phyloP scores from a whole-genome alignment of 2,888 invertebrate species.

The Copidosoma aretas region DNA sequence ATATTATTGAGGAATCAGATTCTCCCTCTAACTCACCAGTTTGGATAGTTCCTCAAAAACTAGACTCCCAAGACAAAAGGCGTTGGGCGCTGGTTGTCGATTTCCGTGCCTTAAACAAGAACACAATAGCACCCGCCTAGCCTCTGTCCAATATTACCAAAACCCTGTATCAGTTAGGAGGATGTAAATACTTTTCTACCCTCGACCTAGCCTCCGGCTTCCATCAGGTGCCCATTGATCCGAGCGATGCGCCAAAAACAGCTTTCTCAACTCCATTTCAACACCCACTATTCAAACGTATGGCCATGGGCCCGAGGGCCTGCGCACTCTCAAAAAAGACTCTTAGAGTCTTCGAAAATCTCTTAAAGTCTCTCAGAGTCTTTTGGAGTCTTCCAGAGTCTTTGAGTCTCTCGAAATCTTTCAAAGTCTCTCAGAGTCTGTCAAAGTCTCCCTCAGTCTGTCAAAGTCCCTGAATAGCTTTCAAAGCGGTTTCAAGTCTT shows the following conservation, averaged over 20 bases:
- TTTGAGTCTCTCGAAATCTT: too few species aligned
- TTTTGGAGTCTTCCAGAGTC: too few species aligned
- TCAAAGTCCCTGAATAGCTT: too few species aligned
- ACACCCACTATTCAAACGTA: slow-evolving; percentile 3
- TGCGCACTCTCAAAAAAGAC: too few species aligned
- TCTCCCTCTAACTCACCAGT: slow-evolving; percentile 51
- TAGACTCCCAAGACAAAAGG: slow-evolving; percentile 38
- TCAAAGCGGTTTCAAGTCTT: too few species aligned
- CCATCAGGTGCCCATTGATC: neutral
- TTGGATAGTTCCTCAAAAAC: slow-evolving; percentile 54
- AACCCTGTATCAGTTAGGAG: slow-evolving; percentile 44
- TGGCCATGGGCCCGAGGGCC: neutral
- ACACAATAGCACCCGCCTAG: slow-evolving; percentile 47
- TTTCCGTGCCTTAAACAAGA: slow-evolving; percentile 47
- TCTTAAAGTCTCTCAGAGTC: too few species aligned
- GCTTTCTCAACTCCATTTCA: slow-evolving; percentile 3
- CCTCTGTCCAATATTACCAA: slow-evolving; percentile 51
- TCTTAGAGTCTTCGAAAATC: too few species aligned
- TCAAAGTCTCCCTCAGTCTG: too few species aligned
- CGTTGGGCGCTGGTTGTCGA: slow-evolving; percentile 46
- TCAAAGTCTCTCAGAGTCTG: too few species aligned
- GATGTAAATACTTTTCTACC: slow-evolving; percentile 43
- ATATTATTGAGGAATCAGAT: slow-evolving; percentile 42
- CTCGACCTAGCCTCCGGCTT: slow-evolving; percentile 40
- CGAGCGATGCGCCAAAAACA: neutral